Base-by-base conservation (phyloP, 2,113 vertebrate species). In the Paratilapia polleni region DNA sequence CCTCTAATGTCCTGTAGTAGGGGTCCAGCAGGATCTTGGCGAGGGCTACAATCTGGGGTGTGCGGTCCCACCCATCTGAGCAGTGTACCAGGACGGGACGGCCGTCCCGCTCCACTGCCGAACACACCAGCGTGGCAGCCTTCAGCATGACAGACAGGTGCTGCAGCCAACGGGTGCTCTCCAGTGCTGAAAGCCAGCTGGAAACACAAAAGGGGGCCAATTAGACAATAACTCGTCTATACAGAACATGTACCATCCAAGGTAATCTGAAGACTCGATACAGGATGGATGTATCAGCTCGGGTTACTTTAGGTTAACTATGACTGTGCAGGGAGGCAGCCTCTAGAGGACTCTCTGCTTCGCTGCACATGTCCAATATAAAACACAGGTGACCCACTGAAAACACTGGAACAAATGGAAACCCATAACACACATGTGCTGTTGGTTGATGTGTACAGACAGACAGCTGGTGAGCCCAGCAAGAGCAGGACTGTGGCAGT, bases 111-210 rank as follows among this genome's bases (percentile, higher is more conserved):
- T 99, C 98, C 8, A 99, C 95, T 0, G 98, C 97, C 13, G 96
- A 97, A 78, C 98, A 97, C 89, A 99, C 98, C 79, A 99, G 93
- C 77, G 97, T 96, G 15, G 98, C 98, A 1, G 98, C 97, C 91
- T 99, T 99, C 81, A 99, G 94, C 98, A 99, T 99, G 92, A 98
- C 95, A 0, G 98, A 99, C 74, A 99, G 95, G 89, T 99, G 98
- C 94, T 99, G 98, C 89, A 99, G 95, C 98, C 98, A 99, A 79
- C 98, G 98, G 80, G 98, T 99, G 90, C 97, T 99, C 94, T 99
- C 98, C 62, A 99, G 94, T 1, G 98, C 97, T 0, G 98, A 99
- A 58, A 99, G 96, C 98, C 98, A 99, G 95, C 98, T 99, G 93
- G 49, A 83, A 79, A 88, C 31, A 82, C 0, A 34, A 80, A 56